A percentile compares a stretch with the other conserved stretches of the same genome.
These are phyloP conservation scores for Acanthochromis polyacanthus DNA, from an alignment of 2,113 vertebrate genomes.

Conservation along the genomic window DNA sequence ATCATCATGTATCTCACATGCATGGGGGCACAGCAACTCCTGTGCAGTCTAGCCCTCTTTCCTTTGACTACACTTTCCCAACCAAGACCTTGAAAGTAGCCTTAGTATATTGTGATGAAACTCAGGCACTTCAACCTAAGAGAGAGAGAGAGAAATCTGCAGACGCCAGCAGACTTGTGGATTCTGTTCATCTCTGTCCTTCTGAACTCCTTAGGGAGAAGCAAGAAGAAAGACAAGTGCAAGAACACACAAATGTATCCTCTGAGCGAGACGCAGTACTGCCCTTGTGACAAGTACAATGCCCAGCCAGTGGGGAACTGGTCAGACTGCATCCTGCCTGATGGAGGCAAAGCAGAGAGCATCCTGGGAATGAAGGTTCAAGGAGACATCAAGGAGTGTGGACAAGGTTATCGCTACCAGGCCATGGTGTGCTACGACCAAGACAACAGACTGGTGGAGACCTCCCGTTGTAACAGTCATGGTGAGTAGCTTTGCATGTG, in stretches of 20 bases:
- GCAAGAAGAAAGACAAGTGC: slow-evolving; percentile 97
- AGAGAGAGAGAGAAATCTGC: slow-evolving; percentile 13
- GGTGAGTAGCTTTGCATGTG: slow-evolving; percentile 74
- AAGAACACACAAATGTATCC: slow-evolving; percentile 95
- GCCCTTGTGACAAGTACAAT: slow-evolving; percentile 96
- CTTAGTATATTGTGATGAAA: not conserved
- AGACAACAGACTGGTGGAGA: slow-evolving; percentile 93
- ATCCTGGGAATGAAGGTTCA: slow-evolving; percentile 87
- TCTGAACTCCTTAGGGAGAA: slow-evolving; percentile 88
- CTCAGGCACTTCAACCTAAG: not conserved
- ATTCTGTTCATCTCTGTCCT: slow-evolving; percentile 19
- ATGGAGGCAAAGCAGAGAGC: slow-evolving; percentile 86
- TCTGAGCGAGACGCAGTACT: slow-evolving; percentile 96
- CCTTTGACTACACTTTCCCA: not conserved
- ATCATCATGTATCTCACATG: slow-evolving; percentile 31
- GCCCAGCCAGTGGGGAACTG: slow-evolving; percentile 97
- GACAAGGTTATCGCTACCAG: slow-evolving; percentile 97
- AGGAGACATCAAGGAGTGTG: slow-evolving; percentile 93
- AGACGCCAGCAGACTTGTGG: not conserved
- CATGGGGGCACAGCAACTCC: not conserved
- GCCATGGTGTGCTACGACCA: slow-evolving; percentile 98
- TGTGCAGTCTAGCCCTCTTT: slow-evolving; percentile 1
- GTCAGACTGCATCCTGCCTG: slow-evolving; percentile 97
- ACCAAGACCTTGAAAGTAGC: slow-evolving; percentile 22
- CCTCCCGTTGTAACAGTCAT: slow-evolving; percentile 94